phyloP scores from a whole-genome alignment of 2,888 invertebrate species.

The Trachelus stipa region DNA sequence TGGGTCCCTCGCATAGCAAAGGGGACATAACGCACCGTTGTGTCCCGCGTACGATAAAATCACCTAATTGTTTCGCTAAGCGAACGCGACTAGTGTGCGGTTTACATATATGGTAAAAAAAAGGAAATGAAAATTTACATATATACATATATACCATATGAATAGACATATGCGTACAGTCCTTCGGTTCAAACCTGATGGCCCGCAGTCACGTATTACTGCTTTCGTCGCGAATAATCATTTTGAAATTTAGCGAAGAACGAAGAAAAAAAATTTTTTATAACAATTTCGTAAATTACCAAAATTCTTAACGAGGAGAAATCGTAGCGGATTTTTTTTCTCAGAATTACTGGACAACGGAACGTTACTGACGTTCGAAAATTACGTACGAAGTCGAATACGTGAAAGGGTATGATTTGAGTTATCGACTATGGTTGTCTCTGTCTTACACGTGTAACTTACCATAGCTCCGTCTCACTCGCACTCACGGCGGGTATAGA shows the following conservation, averaged over 20 bases:
- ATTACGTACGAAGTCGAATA: background rate
- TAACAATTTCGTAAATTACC: too few species aligned
- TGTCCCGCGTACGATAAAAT: slow-evolving; percentile 60
- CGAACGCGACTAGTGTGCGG: slow-evolving; percentile 62
- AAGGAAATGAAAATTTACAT: slow-evolving; percentile 4
- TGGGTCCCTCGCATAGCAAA: slow-evolving; percentile 46
- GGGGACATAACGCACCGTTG: slow-evolving; percentile 58
- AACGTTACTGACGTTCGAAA: background rate
- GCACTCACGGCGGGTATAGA: background rate
- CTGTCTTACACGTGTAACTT: background rate
- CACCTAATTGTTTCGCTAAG: slow-evolving; percentile 67
- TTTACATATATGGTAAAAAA: background rate
- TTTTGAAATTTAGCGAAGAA: background rate
- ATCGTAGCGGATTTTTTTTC: background rate
- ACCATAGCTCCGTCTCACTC: background rate
- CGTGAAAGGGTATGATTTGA: background rate
- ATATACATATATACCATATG: slow-evolving; percentile 5
- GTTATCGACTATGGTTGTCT: background rate
- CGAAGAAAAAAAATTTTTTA: too few species aligned
- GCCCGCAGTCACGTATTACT: background rate
- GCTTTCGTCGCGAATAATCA: background rate
- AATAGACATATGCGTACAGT: background rate
- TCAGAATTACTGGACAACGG: background rate
- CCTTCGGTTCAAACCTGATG: background rate
- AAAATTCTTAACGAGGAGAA: background rate